Conservation (phyloP, 2,888 invertebrate genomes). For the Sminthurinus aureus region DNA sequence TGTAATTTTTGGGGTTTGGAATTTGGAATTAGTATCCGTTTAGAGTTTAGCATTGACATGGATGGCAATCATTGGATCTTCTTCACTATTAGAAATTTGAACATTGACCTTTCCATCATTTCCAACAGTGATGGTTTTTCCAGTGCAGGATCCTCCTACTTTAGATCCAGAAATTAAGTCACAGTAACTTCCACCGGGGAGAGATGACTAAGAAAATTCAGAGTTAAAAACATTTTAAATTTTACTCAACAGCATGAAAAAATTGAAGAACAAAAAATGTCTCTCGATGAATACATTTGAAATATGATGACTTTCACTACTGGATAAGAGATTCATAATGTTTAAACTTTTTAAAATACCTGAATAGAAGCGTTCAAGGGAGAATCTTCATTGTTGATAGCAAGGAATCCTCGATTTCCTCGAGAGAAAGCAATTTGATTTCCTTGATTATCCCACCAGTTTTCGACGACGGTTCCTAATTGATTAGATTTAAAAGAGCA, state of each 20-base stretch:
- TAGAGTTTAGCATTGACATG: slow-evolving; percentile 57
- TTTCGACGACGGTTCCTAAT: slow-evolving; percentile 66
- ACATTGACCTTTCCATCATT: slow-evolving; percentile 62
- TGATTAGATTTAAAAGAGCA: neutral
- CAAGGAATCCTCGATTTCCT: slow-evolving; percentile 70
- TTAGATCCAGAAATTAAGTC: slow-evolving; percentile 65
- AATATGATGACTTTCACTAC: too few species aligned
- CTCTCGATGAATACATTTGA: too few species aligned
- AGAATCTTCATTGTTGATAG: slow-evolving; percentile 70
- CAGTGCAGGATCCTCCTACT: slow-evolving; percentile 63
- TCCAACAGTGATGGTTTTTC: slow-evolving; percentile 62
- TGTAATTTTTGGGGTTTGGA: too few species aligned
- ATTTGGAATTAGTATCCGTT: too few species aligned
- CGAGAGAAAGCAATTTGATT: slow-evolving; percentile 77
- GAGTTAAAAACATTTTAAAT: too few species aligned
- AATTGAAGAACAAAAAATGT: too few species aligned
- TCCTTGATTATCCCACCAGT: slow-evolving; percentile 84
- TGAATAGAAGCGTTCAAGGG: too few species aligned
- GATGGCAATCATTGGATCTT: slow-evolving; percentile 63
- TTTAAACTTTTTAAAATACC: too few species aligned
- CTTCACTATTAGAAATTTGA: slow-evolving; percentile 60
- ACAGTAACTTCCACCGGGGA: slow-evolving; percentile 66
- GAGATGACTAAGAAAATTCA: slow-evolving; percentile 62
- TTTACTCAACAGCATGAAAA: neutral
- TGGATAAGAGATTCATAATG: too few species aligned